These are phyloP conservation scores for Pachymerium ferrugineum DNA, from an alignment of 2,888 invertebrate species.

Conservation along the genomic window DNA sequence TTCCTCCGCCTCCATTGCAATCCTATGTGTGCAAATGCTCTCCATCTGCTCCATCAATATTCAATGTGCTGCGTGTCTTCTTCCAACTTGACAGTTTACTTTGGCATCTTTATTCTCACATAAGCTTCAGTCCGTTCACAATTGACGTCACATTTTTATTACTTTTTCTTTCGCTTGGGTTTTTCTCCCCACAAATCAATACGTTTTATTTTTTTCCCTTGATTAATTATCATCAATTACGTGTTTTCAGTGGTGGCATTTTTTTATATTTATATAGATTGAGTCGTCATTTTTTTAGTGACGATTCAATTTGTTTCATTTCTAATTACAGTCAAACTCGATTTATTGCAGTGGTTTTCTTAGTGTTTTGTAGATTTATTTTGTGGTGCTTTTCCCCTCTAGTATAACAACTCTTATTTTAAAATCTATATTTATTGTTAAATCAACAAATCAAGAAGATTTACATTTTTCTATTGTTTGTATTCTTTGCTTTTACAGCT, in stretches of 20 bases:
- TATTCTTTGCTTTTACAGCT: no score
- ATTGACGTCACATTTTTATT: not conserved
- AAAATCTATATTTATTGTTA: no score
- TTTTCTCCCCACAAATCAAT: conserved; percentile 1
- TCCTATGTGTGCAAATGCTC: not conserved
- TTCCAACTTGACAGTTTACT: not conserved
- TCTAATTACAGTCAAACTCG: not conserved
- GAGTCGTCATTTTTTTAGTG: not conserved
- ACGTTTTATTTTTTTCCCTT: not conserved
- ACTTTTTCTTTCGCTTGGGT: not conserved
- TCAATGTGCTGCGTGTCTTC: not conserved
- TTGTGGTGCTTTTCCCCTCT: no score
- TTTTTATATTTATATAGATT: not conserved
- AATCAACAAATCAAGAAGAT: no score
- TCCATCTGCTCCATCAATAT: conserved; percentile 1
- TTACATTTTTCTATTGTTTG: no score
- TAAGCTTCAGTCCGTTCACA: not conserved
- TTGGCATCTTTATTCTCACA: not conserved
- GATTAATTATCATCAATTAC: not conserved
- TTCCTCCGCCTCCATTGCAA: not conserved
- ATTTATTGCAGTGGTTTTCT: not conserved
- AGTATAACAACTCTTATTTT: no score
- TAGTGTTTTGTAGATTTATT: not conserved
- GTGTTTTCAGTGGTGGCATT: not conserved
- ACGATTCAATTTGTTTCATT: not conserved